Evolutionary conservation across 2,888 invertebrate species (phyloP), one percentile per base, ranked within the genome.

Genomic region (Oxyscelio sp.): DNA sequence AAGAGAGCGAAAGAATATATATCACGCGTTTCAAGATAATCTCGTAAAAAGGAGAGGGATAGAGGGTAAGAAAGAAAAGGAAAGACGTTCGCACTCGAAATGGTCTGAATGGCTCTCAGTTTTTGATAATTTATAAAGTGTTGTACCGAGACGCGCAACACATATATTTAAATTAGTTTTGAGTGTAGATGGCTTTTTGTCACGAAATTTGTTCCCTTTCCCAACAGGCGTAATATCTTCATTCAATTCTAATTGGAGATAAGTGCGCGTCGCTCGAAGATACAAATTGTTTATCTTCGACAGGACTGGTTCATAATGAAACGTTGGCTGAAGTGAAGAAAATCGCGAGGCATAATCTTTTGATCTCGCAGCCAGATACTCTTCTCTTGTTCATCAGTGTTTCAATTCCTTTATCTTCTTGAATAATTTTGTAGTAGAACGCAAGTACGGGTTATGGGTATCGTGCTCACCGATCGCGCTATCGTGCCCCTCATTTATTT

Each of bases 401-500:
- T 75, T 71, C 61, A 54, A 80, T 85, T 87, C 75, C 81, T 85
- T 84, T 85, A 83, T 86, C 78, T 80, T 21, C 45, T 45, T 27
- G 79, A 80, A 83, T 78, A 84, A 84, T 84, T 86, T 82, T 66
- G 61, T 34, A 45, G 66, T 68, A 63, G 45, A 77, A 70, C 50
- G 77, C 77, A 66, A 83, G 75, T 75, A 52, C 71, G 45, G 80
- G 73, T 83, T 75, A 66, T 52, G 77, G 78, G 38, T 80, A 81
- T 78, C 74, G 82, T 58, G 74, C 75, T 75, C 77, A 27, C 66
- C 63, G 81, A 75, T 82, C 80, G 83, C 59, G 56, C 66, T 79
- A 81, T 86, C 84, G 83, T 63, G 70, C 22, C 40, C 66, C 74
- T 86, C 87, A 86, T 87, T 87, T 87, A 85, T 88, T 87, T 84